Percentiles rank a stretch among this genome's conserved stretches.
Evolutionary conservation across 2,113 vertebrate species (phyloP).

Genomic region (Furnarius figulus): DNA sequence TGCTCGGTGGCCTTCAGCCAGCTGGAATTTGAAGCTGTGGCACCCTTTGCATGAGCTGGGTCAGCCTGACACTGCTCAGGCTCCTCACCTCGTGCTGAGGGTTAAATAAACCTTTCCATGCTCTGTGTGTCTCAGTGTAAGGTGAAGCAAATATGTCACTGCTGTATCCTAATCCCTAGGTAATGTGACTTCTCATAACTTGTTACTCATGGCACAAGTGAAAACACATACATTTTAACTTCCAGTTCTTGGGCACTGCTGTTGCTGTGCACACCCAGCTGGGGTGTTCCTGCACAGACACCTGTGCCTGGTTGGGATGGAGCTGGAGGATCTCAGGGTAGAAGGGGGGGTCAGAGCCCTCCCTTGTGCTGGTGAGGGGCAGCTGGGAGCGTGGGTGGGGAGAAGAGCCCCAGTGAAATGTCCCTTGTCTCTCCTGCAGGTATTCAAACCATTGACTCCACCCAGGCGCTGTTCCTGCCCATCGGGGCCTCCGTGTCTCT

Average conservation of each 20-base stretch:
- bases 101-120: not conserved
- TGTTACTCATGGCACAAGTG: not conserved
- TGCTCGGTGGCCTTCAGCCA: not conserved
- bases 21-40: not conserved
- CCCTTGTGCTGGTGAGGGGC: not conserved
- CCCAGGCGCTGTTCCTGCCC: constrained; percentile 96
- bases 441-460: constrained; percentile 99
- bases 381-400: not conserved
- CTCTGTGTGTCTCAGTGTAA: not conserved
- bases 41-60: not conserved
- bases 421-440: constrained; percentile 74
- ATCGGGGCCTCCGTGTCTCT: constrained; percentile 98
- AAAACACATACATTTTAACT: accelerated
- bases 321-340: not conserved
- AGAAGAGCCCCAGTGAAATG: not conserved
- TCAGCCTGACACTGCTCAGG: not conserved
- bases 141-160: not conserved
- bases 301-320: not conserved
- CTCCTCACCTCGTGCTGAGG: not conserved
- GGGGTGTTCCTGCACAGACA: not conserved
- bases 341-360: too few relatives aligned
- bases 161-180: not conserved
- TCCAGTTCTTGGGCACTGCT: not conserved
- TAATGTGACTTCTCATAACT: not conserved
- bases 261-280: not conserved